Conservation (phyloP, 1,140 invertebrate species). For the Calliopsis andreniformis region DNA sequence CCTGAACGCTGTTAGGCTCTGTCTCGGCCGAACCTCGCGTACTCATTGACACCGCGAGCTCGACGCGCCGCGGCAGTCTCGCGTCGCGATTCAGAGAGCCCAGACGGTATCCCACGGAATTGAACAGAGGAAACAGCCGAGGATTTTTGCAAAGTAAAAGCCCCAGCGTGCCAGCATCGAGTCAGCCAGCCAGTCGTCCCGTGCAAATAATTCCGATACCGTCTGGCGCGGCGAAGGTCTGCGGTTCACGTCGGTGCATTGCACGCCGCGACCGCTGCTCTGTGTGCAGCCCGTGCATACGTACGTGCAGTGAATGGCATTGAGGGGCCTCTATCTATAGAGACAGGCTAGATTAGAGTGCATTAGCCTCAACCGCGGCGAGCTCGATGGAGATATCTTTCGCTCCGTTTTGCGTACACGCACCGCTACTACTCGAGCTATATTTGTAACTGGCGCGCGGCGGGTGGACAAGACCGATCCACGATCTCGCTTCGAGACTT, state of each 20-base stretch:
- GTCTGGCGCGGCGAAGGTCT: constrained; percentile 52
- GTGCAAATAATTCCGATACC: constrained; percentile 57
- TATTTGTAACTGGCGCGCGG: constrained; percentile 58
- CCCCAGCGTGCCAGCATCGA: not conserved
- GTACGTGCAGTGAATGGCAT: constrained; percentile 69
- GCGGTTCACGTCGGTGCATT: constrained; percentile 58
- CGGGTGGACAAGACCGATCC: constrained; percentile 28
- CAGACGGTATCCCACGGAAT: not conserved
- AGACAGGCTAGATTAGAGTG: constrained; percentile 69
- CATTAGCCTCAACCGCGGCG: constrained; percentile 61
- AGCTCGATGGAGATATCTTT: constrained; percentile 55
- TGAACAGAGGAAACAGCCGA: not conserved
- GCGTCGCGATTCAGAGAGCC: constrained; percentile 4
- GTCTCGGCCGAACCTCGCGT: no score
- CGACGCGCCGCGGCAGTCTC: not conserved
- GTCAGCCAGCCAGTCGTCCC: not conserved
- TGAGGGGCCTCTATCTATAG: constrained; percentile 67
- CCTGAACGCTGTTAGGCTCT: no score
- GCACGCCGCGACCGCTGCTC: constrained; percentile 43
- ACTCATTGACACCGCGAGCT: no score
- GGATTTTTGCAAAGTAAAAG: constrained; percentile 22
- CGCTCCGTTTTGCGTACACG: constrained; percentile 50
- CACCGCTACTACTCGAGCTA: constrained; percentile 50
- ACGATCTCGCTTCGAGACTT: constrained; percentile 17
- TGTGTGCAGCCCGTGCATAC: constrained; percentile 46